A percentile compares a stretch with the other conserved stretches of the same genome.
Evolutionary conservation across 2,113 vertebrate genomes (phyloP).

Genomic region (Petaurus breviceps): DNA sequence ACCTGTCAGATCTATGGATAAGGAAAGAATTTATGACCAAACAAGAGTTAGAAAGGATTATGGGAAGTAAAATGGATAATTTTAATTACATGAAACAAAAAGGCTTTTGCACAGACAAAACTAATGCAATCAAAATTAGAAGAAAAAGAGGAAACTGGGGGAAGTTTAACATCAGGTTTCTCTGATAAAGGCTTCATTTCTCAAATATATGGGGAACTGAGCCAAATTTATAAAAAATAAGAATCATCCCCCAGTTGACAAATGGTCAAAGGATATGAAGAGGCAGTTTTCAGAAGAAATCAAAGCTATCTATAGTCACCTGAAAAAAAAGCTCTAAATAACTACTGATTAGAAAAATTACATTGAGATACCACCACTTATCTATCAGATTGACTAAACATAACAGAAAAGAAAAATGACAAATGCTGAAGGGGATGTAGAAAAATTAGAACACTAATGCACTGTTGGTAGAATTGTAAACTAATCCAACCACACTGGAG

Average conservation of each 20-base stretch:
- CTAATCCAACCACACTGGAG: not conserved
- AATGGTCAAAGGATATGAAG: no score
- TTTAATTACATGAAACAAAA: not conserved
- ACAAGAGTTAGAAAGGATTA: not conserved
- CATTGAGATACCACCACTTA: not conserved
- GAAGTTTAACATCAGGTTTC: no score
- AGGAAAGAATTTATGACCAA: not conserved
- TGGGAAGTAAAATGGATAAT: not conserved
- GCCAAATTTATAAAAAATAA: no score
- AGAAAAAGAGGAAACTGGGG: no score
- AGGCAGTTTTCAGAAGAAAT: not conserved
- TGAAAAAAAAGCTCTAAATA: not conserved
- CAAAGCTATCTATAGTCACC: not conserved
- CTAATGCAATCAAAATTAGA: no score
- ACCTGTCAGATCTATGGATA: not conserved
- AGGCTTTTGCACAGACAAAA: no score
- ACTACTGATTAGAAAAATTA: not conserved
- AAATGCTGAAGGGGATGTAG: not conserved
- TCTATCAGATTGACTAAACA: not conserved
- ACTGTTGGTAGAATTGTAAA: not conserved
- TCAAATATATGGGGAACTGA: no score
- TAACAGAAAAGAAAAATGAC: not conserved
- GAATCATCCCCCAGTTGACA: no score
- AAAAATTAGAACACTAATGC: not conserved
- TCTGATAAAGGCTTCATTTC: no score